Evolutionary conservation across 1,140 invertebrate genomes (phyloP).

Genomic region (Drosophila insularis): DNA sequence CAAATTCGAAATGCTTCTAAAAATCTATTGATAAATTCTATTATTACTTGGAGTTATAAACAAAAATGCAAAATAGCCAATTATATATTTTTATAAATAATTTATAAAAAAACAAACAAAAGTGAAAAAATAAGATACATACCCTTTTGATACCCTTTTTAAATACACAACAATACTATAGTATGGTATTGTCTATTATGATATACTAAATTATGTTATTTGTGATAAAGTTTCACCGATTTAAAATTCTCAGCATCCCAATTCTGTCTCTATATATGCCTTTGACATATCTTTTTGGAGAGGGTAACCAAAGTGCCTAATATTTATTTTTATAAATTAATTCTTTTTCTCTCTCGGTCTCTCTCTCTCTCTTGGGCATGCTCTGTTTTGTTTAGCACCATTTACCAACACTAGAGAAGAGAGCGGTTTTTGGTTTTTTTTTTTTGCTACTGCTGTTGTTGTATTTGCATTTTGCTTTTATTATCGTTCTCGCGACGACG

Average conservation of each 20-base stretch:
- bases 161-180: background rate
- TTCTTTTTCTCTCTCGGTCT: background rate
- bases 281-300: too few species aligned
- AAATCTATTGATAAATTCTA: conserved; percentile 10
- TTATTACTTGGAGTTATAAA: background rate
- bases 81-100: background rate
- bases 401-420: conserved; percentile 8
- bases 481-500: conserved; percentile 20
- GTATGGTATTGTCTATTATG: too few species aligned
- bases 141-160: background rate
- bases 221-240: too few species aligned
- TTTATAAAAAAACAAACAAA: conserved; percentile 4
- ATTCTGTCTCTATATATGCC: too few species aligned
- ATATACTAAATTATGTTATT: too few species aligned
- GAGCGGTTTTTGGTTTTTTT: conserved; percentile 11
- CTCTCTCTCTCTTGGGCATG: background rate
- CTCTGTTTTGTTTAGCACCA: conserved; percentile 14
- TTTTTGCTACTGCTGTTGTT: conserved; percentile 5
- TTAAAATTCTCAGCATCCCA: too few species aligned
- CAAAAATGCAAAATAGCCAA: background rate
- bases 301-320: background rate
- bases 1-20: conserved; percentile 9
- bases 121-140: too few species aligned
- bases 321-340: background rate
- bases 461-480: conserved; percentile 21